phyloP scores from a whole-genome alignment of 2,797 vertebrate genomes.

The Huso huso region DNA sequence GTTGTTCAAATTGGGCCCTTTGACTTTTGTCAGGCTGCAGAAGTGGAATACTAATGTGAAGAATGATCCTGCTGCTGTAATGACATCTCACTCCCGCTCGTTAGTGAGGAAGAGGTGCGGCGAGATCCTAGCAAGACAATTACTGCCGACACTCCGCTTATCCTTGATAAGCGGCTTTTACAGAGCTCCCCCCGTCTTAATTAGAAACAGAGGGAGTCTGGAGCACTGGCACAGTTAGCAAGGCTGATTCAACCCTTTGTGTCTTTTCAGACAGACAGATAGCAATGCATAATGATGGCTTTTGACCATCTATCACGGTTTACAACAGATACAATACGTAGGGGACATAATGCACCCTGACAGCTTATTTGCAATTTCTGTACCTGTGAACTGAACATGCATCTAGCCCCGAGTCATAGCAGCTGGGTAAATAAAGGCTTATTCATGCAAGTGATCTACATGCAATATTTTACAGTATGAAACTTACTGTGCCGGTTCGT shows the following conservation, averaged over 20 bases:
- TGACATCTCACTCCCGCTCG: neutral
- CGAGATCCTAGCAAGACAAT: neutral
- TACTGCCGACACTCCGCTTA: neutral
- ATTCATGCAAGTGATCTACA: too few relatives aligned
- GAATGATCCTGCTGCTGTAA: neutral
- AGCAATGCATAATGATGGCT: neutral
- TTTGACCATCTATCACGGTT: neutral
- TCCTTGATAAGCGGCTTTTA: neutral
- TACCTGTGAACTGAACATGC: too few relatives aligned
- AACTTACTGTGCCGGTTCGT: too few relatives aligned
- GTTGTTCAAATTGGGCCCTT: neutral
- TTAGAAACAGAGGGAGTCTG: neutral
- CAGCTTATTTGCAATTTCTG: too few relatives aligned
- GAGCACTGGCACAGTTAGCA: neutral
- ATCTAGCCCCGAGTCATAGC: too few relatives aligned
- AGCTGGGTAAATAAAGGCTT: too few relatives aligned
- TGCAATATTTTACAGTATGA: too few relatives aligned
- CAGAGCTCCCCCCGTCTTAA: neutral
- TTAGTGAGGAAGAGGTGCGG: neutral
- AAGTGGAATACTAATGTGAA: neutral
- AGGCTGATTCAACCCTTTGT: neutral
- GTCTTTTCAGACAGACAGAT: neutral
- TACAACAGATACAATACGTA: neutral
- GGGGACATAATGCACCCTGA: too few relatives aligned
- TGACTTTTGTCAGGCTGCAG: neutral